A percentile compares a stretch with the other conserved stretches of the same genome.
phyloP scores from a whole-genome alignment of 2,797 vertebrate genomes.

The Coluber constrictor region DNA sequence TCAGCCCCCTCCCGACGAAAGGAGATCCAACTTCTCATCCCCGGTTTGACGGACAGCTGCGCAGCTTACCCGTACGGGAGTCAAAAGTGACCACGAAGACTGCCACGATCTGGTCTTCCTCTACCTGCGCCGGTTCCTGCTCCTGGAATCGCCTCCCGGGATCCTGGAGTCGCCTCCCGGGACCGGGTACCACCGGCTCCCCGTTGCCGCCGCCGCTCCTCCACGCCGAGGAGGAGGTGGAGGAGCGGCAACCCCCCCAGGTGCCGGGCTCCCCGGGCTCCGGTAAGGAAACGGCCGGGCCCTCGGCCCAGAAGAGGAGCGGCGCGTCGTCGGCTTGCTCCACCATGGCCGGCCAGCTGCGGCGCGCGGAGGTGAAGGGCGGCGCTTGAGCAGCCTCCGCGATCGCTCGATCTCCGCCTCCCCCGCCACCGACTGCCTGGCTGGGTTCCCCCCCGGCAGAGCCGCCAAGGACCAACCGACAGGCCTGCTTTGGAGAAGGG shows the following conservation, averaged over 20 bases:
- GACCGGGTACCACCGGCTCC: constrained; percentile 45
- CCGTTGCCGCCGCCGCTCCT: constrained; percentile 57
- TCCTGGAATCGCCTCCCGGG: constrained; percentile 34
- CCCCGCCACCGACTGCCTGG: neutral
- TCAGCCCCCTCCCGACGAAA: no score
- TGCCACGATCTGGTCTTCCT: constrained; percentile 92
- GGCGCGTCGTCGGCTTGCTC: constrained; percentile 91
- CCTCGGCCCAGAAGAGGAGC: constrained; percentile 93
- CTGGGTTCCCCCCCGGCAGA: neutral
- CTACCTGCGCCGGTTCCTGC: constrained; percentile 71
- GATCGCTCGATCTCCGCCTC: neutral
- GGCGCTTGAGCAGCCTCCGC: constrained; percentile 24
- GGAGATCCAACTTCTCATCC: neutral
- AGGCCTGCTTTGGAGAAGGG: neutral
- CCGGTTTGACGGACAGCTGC: neutral
- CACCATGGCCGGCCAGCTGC: constrained; percentile 75
- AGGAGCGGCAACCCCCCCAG: constrained; percentile 49
- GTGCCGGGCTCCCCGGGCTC: constrained; percentile 56
- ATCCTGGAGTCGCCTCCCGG: constrained; percentile 34
- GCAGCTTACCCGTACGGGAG: constrained; percentile 86
- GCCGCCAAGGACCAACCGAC: fast-evolving
- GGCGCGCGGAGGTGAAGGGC: constrained; percentile 6
- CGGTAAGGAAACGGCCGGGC: constrained; percentile 75
- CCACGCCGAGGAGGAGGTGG: constrained; percentile 40
- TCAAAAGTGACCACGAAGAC: constrained; percentile 97